Percentiles rank a stretch among this genome's conserved stretches.
Conservation (phyloP, 30 jellyfish, hydroid and myxozoan genomes). For the Turritopsis rubra region DNA sequence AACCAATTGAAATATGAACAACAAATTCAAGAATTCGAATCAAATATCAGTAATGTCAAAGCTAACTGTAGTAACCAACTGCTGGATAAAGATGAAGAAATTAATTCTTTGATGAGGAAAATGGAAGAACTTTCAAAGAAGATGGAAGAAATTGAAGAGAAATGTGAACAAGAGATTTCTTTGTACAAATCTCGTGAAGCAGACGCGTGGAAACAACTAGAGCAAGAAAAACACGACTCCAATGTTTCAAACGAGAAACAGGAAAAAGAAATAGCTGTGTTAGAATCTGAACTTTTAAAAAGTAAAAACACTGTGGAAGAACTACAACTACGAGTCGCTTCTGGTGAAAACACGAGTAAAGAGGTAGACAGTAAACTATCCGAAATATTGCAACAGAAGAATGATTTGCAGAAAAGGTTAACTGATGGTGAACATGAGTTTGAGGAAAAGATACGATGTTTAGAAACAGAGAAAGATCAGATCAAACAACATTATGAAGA, state of each 20-base stretch:
- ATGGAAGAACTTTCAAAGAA: not conserved
- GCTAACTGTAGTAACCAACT: not conserved
- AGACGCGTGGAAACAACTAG: conserved; percentile 7
- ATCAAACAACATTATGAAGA: conserved; percentile 34
- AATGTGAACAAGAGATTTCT: conserved; percentile 1
- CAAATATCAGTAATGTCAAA: not conserved
- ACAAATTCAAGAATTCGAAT: conserved; percentile 30
- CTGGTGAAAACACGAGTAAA: conserved; percentile 50
- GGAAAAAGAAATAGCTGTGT: conserved; percentile 18
- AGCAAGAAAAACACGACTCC: not conserved
- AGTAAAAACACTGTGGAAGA: conserved; percentile 38
- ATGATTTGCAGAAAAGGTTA: conserved; percentile 23
- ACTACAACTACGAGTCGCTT: conserved; percentile 31
- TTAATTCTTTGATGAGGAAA: conserved; percentile 2
- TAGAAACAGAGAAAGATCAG: conserved; percentile 26
- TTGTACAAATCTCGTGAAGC: not conserved
- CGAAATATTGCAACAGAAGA: conserved; percentile 46
- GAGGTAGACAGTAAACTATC: conserved; percentile 47
- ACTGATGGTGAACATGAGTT: conserved; percentile 32
- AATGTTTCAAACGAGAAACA: conserved; percentile 19
- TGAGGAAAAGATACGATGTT: not conserved
- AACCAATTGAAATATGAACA: conserved; percentile 20
- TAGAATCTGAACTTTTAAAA: conserved; percentile 32
- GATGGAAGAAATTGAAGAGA: not conserved
- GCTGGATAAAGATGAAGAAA: conserved; percentile 18